Conservation (phyloP, 2,113 vertebrate species). For the Euleptes europaea region DNA sequence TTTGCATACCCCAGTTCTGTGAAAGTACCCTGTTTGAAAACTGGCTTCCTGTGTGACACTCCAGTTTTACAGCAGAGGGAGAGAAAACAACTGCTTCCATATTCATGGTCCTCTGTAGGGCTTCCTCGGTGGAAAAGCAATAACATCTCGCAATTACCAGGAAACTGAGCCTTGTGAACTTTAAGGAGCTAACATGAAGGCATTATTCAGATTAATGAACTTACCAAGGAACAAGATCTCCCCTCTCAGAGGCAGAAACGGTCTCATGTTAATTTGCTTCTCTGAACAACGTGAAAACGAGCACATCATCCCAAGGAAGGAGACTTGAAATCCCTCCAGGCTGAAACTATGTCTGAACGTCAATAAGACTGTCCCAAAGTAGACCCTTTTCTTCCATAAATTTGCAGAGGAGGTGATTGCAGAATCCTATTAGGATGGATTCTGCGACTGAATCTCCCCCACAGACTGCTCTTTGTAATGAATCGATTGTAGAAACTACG, state of each 20-base stretch:
- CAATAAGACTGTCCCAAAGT: neutral
- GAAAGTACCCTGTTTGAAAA: neutral
- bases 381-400: neutral
- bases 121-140: neutral
- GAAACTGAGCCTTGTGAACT: neutral
- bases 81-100: neutral
- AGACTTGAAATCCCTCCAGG: neutral
- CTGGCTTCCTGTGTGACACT: neutral
- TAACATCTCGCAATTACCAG: neutral
- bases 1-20: neutral
- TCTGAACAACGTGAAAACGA: neutral
- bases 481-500: too few species aligned
- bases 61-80: slow-evolving; percentile 6
- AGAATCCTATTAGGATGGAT: too few species aligned
- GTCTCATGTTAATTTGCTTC: neutral
- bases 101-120: rapidly evolving
- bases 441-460: too few species aligned
- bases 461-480: too few species aligned
- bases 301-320: neutral
- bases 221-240: neutral
- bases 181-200: neutral
- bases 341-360: neutral
- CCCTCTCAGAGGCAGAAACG: neutral
- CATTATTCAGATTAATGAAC: neutral
- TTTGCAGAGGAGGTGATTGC: too few species aligned